These are phyloP conservation scores for Eupleurogrammus muticus DNA, from an alignment of 2,797 vertebrate genomes.

Conservation along the genomic window DNA sequence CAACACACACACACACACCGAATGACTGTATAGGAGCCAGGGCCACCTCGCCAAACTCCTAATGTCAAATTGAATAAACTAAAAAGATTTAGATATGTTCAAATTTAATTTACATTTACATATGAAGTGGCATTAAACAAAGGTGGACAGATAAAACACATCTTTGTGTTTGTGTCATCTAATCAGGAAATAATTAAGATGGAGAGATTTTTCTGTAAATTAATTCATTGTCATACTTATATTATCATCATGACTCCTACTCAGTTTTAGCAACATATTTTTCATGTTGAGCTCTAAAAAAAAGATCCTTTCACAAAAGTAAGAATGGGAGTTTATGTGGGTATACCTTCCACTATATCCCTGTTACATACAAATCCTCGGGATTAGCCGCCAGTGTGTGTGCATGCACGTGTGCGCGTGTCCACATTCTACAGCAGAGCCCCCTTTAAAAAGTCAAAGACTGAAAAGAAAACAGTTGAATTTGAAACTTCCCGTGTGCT, in stretches of 20 bases:
- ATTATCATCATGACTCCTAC: background rate
- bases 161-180: background rate
- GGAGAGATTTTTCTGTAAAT: background rate
- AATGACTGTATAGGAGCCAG: slow-evolving; percentile 21
- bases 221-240: background rate
- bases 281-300: background rate
- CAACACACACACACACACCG: slow-evolving; percentile 9
- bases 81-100: background rate
- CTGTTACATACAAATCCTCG: slow-evolving; percentile 44
- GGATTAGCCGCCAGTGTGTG: slow-evolving; percentile 36
- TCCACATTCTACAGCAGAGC: slow-evolving; percentile 12
- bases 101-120: background rate
- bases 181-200: background rate
- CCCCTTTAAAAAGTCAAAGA: slow-evolving; percentile 42
- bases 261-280: background rate
- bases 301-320: slow-evolving; percentile 8
- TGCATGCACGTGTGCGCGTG: slow-evolving; percentile 14
- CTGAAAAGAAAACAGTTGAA: slow-evolving; percentile 43
- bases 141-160: background rate
- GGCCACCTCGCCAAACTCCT: slow-evolving; percentile 23
- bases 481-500: slow-evolving; percentile 68
- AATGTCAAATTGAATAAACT: background rate
- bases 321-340: slow-evolving; percentile 34
- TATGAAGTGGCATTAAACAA: background rate
- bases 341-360: slow-evolving; percentile 49